Conservation (phyloP, 2,797 vertebrate genomes). For the Phrynocephalus guinanensis region DNA sequence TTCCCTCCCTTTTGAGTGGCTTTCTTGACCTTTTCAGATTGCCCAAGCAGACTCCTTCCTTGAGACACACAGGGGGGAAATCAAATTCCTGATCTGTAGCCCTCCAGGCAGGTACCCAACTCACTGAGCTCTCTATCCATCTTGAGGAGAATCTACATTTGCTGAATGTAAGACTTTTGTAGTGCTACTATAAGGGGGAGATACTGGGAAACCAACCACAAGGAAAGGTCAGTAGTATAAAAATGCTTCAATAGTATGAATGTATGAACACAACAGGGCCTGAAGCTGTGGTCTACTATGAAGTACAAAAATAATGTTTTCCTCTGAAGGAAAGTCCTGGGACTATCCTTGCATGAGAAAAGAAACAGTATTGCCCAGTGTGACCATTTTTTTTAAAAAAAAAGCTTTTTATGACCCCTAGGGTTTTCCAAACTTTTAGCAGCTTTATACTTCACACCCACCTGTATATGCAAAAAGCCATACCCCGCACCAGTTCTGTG, state of each 20-base stretch:
- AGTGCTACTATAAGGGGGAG: not conserved
- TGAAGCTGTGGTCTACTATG: not conserved
- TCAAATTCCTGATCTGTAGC: too few relatives aligned
- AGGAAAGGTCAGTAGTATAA: not conserved
- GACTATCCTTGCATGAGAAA: not conserved
- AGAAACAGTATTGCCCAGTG: not conserved
- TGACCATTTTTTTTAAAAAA: not conserved
- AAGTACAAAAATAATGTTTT: not conserved
- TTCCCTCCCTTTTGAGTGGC: too few relatives aligned
- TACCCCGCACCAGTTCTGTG: not conserved
- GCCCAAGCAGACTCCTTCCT: too few relatives aligned
- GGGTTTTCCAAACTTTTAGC: not conserved
- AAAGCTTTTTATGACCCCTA: slow-evolving; percentile 12
- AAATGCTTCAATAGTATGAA: not conserved
- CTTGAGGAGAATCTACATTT: not conserved
- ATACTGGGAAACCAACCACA: not conserved
- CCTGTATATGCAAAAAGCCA: slow-evolving; percentile 19
- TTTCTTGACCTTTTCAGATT: too few relatives aligned
- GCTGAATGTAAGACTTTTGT: not conserved
- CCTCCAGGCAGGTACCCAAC: too few relatives aligned
- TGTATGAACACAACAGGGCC: not conserved
- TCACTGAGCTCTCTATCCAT: too few relatives aligned
- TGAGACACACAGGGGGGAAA: too few relatives aligned
- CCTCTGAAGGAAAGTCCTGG: not conserved
- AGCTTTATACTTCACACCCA: slow-evolving; percentile 1